Base-by-base conservation (phyloP, 2,797 vertebrate species). In the Pangasius mekongensis region DNA sequence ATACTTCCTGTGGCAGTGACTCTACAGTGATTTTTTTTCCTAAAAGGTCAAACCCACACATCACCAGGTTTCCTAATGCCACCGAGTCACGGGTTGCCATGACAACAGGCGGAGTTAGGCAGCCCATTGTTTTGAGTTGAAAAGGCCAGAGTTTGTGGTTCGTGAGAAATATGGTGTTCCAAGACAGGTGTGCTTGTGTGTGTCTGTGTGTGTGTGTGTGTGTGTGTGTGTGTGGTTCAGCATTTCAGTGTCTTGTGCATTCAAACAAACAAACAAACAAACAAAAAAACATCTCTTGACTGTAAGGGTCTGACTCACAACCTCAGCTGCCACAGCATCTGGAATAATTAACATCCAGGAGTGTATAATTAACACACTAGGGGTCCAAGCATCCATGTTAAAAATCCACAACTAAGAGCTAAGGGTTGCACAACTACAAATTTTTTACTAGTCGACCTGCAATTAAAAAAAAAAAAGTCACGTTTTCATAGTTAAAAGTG, bases 1-100 rank as follows among this genome's bases (percentile, higher is more conserved):
- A 54, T 39, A 74, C 8, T 39, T 62, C 58, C 16, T 52, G 43
- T 84, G n/a, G n/a, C 64, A 33, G n/a, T 69, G 83, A 36, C 43
- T 86, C 87, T 76, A 73, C 22, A 58, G 77, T 86, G 78, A 74
- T 87, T 86, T 85, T 86, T 85, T 36, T 52, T 67, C n/a, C 54
- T 90, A 91, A 95, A 95, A 96, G 95, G 95, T 96, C 95, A 95
- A 92, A 90, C 77, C 47, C 64, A 83, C 86, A 93, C 89, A 91
- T 95, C 83, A 86, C 91, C 89, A 87, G 89, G 74, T 83, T 91
- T 93, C 93, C 92, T 95, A 96, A 96, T 95, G 95, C 47, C 47
- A 54, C 18, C 9, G 64, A 69, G 64, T 54, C 95, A 93, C 89
- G 71, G 56, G 94, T 95, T 95, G 92, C 94, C 94, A 94, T 94